phyloP scores from a whole-genome alignment of 2,888 invertebrate species.

The Eupithecia insigniata region DNA sequence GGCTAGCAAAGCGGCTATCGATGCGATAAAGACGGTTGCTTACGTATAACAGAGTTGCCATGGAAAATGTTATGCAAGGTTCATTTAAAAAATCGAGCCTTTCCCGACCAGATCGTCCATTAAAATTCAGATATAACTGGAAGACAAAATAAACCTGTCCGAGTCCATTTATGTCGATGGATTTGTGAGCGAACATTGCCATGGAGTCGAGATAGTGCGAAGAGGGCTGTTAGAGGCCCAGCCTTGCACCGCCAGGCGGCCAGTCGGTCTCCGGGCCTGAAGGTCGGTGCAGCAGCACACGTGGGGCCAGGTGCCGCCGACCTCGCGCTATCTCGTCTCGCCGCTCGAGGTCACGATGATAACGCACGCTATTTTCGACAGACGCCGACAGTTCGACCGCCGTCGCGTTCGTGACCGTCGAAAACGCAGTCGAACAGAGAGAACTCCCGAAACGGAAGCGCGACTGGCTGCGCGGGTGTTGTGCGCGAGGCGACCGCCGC shows the following conservation, averaged over 20 bases:
- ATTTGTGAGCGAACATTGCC: constrained; percentile 17
- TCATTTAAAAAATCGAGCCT: constrained; percentile 24
- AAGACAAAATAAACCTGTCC: constrained; percentile 31
- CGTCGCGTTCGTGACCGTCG: constrained; percentile 69
- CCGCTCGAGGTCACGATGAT: constrained; percentile 80
- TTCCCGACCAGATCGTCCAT: constrained; percentile 18
- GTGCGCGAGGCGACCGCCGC: constrained; percentile 62
- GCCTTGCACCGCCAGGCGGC: constrained; percentile 39
- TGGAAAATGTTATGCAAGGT: constrained; percentile 39
- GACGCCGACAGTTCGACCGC: constrained; percentile 59
- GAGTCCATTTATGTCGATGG: constrained; percentile 33
- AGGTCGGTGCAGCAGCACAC: constrained; percentile 67
- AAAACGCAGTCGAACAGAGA: constrained; percentile 70
- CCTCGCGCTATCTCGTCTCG: constrained; percentile 82
- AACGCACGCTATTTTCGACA: constrained; percentile 80
- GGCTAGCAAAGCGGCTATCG: constrained; percentile 34
- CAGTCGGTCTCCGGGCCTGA: constrained; percentile 54
- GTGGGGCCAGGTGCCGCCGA: constrained; percentile 79
- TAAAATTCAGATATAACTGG: constrained; percentile 13
- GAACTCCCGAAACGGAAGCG: constrained; percentile 68
- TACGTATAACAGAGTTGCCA: constrained; percentile 32
- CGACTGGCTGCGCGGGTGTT: constrained; percentile 47
- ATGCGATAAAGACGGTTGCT: constrained; percentile 34
- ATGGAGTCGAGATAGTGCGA: constrained; percentile 34
- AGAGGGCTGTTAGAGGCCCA: constrained; percentile 2